phyloP scores from a whole-genome alignment of 1,140 invertebrate species.

The Neotoxoptera formosana region DNA sequence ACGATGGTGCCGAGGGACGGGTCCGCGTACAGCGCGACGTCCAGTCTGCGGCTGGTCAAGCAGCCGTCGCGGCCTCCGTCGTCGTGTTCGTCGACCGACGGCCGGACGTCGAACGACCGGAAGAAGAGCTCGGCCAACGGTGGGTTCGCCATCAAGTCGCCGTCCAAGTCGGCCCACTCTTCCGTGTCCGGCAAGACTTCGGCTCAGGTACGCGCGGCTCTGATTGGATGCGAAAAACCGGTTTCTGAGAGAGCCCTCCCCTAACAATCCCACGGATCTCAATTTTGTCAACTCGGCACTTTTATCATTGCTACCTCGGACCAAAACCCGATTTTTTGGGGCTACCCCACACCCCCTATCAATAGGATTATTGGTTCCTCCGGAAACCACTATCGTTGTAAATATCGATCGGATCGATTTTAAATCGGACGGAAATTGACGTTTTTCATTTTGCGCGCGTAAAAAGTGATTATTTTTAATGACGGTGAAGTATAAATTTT shows the following conservation, averaged over 20 bases:
- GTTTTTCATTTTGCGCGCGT: not conserved
- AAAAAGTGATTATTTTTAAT: not conserved
- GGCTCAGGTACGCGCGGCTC: conserved; percentile 11
- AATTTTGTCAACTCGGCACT: not conserved
- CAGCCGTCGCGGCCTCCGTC: not conserved
- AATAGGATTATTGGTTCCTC: too few relatives aligned
- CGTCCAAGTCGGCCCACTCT: conserved; percentile 45
- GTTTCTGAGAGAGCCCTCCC: not conserved
- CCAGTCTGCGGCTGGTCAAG: not conserved
- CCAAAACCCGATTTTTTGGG: too few relatives aligned
- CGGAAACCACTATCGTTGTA: not conserved
- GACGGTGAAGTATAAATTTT: too few relatives aligned
- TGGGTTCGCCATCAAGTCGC: conserved; percentile 59
- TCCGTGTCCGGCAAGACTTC: conserved; percentile 42
- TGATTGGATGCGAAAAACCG: not conserved
- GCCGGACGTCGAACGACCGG: not conserved
- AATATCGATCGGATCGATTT: not conserved
- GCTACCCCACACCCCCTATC: too few relatives aligned
- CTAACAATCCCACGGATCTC: too few relatives aligned
- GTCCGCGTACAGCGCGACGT: not conserved
- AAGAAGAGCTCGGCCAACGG: conserved; percentile 60
- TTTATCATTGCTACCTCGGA: too few relatives aligned
- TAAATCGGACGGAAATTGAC: too few relatives aligned
- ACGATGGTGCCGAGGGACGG: not conserved
- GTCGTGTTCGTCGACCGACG: not conserved